Evolutionary conservation across 2,888 invertebrate genomes (phyloP).

Genomic region (Orchesellides sinensis): DNA sequence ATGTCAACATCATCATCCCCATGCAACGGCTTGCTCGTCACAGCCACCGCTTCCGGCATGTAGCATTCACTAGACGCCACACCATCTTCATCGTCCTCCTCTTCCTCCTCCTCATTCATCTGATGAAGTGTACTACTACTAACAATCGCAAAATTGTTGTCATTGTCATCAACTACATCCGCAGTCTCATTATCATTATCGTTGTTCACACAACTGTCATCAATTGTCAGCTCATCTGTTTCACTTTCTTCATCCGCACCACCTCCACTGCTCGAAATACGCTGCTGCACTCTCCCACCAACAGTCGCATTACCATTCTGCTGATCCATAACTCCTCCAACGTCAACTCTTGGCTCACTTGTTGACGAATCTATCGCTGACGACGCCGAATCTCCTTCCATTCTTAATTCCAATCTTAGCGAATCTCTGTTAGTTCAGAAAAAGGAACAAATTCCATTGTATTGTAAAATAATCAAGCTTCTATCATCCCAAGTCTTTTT

Average conservation of each 20-base stretch:
- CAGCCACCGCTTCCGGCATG: constrained; percentile 31
- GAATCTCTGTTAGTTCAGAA: constrained; percentile 36
- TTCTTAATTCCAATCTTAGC: neutral
- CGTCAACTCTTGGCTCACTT: no score
- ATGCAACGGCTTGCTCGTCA: constrained; percentile 31
- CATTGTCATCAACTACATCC: constrained; percentile 31
- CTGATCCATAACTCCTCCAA: constrained; percentile 35
- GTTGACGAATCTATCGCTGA: constrained; percentile 30
- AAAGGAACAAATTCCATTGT: constrained; percentile 26
- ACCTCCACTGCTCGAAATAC: constrained; percentile 38
- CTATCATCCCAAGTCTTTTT: neutral
- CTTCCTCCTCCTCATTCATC: constrained; percentile 41
- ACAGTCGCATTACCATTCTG: neutral
- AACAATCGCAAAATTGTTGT: constrained; percentile 47
- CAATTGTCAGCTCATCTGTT: constrained; percentile 59
- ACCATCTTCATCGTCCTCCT: constrained; percentile 11
- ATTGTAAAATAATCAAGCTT: constrained; percentile 16
- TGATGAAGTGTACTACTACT: constrained; percentile 47
- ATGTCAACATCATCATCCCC: constrained; percentile 11
- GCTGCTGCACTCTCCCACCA: constrained; percentile 1
- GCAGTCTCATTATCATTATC: constrained; percentile 12
- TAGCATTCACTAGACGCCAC: neutral
- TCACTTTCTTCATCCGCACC: constrained; percentile 51
- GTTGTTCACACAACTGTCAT: constrained; percentile 46
- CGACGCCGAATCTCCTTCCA: constrained; percentile 24